Conservation (phyloP, 2,113 vertebrate genomes). For the Ceyx cyanopectus region DNA sequence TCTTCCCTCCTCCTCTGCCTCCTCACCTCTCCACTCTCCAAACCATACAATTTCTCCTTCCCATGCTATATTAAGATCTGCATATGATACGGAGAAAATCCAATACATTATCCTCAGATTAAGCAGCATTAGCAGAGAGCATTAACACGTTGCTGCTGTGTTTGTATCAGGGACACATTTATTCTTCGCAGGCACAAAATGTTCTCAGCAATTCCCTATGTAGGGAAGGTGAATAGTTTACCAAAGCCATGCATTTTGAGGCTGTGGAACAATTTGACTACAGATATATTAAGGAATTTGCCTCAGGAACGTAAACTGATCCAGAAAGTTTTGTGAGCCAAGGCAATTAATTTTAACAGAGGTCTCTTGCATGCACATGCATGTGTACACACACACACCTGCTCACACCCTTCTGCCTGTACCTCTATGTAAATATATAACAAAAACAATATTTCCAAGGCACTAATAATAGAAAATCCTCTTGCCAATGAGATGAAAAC, state of each 20-base stretch:
- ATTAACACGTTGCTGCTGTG: background rate
- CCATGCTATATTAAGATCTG: conserved; percentile 2
- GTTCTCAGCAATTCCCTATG: background rate
- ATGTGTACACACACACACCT: background rate
- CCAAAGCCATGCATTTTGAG: background rate
- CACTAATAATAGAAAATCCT: background rate
- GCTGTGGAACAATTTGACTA: conserved; percentile 4
- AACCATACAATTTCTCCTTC: background rate
- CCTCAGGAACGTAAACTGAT: conserved; percentile 62
- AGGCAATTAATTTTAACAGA: conserved; percentile 24
- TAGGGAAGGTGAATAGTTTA: background rate
- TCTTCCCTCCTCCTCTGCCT: background rate
- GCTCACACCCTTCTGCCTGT: conserved; percentile 6
- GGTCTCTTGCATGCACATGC: background rate
- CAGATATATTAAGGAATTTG: conserved; percentile 46
- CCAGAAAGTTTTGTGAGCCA: conserved; percentile 18
- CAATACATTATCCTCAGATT: conserved; percentile 30
- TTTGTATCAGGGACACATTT: background rate
- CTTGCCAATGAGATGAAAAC: background rate
- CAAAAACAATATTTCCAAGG: background rate
- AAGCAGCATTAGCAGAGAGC: background rate
- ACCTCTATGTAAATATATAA: background rate
- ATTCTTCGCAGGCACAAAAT: background rate
- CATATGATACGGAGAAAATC: conserved; percentile 1
- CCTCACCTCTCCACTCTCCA: background rate